Percentiles rank a stretch among this genome's conserved stretches.
Conservation (phyloP, 2,797 vertebrate species). For the Hipposideros larvatus region DNA sequence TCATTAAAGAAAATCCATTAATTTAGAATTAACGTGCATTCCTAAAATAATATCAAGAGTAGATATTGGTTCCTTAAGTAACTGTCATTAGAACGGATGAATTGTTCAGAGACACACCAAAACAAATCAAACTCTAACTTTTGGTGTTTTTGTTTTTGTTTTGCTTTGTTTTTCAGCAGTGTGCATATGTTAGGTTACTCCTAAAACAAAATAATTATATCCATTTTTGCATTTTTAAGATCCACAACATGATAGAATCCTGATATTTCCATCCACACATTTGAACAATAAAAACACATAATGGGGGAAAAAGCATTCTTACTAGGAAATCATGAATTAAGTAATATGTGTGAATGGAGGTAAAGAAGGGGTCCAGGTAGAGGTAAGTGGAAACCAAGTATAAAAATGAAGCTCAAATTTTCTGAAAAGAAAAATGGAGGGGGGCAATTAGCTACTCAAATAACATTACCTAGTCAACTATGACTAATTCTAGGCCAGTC, state of each 20-base stretch:
- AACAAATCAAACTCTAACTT: background rate
- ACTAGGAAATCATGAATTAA: background rate
- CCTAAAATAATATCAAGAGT: background rate
- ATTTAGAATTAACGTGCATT: background rate
- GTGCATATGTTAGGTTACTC: background rate
- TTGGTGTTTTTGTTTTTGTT: background rate
- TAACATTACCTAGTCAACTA: background rate
- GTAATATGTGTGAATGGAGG: background rate
- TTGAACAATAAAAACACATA: background rate
- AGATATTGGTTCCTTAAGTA: background rate
- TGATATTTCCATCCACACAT: background rate
- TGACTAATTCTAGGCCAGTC: background rate
- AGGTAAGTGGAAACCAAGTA: background rate
- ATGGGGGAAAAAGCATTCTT: background rate
- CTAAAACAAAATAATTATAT: background rate
- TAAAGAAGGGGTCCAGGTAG: background rate
- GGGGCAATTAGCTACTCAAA: background rate
- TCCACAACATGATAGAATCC: background rate
- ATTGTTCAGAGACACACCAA: background rate
- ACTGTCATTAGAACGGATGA: background rate
- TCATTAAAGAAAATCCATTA: background rate
- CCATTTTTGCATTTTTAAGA: constrained; percentile 17
- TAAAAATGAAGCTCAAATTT: constrained; percentile 1
- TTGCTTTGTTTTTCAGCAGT: background rate
- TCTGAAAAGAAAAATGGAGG: background rate